Conservation (phyloP, 2,797 vertebrate genomes). For the Eurystomus glaucurus region DNA sequence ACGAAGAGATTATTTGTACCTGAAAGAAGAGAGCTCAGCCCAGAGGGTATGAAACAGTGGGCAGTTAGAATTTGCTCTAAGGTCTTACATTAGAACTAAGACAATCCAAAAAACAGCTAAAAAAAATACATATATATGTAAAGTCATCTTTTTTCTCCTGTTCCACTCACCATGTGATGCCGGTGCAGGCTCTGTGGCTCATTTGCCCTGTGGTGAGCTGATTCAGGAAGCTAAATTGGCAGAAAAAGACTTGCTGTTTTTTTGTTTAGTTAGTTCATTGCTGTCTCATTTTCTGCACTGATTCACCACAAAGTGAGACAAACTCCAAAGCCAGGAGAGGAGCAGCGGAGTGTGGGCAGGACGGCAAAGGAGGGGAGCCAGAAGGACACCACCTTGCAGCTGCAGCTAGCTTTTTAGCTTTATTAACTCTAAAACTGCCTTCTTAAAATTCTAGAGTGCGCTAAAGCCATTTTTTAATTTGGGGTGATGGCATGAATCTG, state of each 20-base stretch:
- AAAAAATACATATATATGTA: accelerated
- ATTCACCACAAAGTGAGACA: slow-evolving; percentile 35
- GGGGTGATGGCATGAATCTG: background rate
- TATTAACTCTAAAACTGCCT: background rate
- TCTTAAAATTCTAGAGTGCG: accelerated
- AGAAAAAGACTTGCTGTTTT: background rate
- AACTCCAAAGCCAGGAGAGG: background rate
- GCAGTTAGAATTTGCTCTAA: background rate
- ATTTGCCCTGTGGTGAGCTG: background rate
- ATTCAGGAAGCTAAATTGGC: background rate
- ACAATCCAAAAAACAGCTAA: background rate
- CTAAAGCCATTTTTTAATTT: accelerated
- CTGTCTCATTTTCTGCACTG: slow-evolving; percentile 23
- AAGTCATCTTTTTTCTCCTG: background rate
- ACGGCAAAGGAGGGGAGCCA: background rate
- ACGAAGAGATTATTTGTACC: background rate
- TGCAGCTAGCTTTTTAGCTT: background rate
- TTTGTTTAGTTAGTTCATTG: background rate
- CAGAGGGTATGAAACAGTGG: background rate
- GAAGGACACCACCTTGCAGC: background rate
- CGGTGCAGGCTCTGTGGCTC: background rate
- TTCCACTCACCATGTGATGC: background rate
- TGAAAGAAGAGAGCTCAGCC: slow-evolving; percentile 1
- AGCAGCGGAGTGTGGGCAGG: slow-evolving; percentile 14
- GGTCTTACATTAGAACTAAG: background rate